Conservation (phyloP, 2,113 vertebrate genomes). For the Pachycephala philippinensis region DNA sequence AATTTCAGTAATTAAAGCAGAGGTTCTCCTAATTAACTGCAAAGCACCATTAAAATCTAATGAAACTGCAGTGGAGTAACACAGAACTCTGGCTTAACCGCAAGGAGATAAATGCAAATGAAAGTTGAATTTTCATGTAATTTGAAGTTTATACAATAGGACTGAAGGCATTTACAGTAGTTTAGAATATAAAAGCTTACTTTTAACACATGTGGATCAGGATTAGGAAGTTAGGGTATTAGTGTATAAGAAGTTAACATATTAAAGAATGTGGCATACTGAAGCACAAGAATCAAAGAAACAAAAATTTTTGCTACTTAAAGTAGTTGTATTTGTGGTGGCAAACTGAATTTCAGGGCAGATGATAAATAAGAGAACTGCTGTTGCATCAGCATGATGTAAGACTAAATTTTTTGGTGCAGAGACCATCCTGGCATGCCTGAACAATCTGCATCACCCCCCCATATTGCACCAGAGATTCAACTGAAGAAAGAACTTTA, state of each 20-base stretch:
- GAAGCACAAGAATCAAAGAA: neutral
- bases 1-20: slow-evolving; percentile 57
- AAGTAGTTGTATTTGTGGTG: neutral
- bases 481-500: neutral
- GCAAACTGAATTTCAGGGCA: neutral
- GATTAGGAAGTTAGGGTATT: slow-evolving; percentile 4
- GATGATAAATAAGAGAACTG: neutral
- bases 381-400: neutral
- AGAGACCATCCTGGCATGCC: neutral
- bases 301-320: neutral
- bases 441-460: neutral
- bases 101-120: slow-evolving; percentile 33
- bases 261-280: neutral
- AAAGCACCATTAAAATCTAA: slow-evolving; percentile 60
- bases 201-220: neutral
- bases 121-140: slow-evolving; percentile 6
- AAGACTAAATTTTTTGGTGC: neutral
- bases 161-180: neutral
- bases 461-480: neutral
- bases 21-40: slow-evolving; percentile 62
- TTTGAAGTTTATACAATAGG: neutral
- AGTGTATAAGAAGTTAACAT: slow-evolving; percentile 6
- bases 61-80: slow-evolving; percentile 5
- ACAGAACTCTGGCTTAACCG: slow-evolving; percentile 15
- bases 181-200: neutral